Evolutionary conservation across 2,113 vertebrate genomes (phyloP).

Genomic region (Oncorhynchus kisutch): DNA sequence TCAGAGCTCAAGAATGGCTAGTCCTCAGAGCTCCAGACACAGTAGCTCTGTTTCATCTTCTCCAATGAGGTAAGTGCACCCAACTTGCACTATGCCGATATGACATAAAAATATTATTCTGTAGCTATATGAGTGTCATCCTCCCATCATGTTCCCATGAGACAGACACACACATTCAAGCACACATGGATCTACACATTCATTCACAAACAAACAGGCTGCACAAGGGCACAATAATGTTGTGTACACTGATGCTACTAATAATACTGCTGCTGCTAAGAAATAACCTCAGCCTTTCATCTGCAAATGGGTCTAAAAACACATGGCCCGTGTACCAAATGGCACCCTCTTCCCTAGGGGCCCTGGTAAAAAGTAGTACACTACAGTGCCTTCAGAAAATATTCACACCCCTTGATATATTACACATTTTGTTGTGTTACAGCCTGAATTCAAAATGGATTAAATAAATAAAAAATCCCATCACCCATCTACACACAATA

Average conservation of each 20-base stretch:
- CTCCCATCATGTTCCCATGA: background rate
- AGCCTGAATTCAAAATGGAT: no score
- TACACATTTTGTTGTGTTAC: no score
- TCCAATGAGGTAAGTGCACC: slow-evolving; percentile 80
- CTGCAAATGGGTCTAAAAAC: slow-evolving; percentile 10
- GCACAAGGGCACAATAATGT: background rate
- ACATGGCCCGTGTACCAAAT: no score
- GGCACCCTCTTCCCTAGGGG: no score
- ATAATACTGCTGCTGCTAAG: slow-evolving; percentile 9
- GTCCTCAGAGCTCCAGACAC: slow-evolving; percentile 73
- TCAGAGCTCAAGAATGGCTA: slow-evolving; percentile 65
- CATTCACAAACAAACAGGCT: slow-evolving; percentile 5
- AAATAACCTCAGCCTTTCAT: slow-evolving; percentile 29
- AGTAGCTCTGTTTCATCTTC: slow-evolving; percentile 74
- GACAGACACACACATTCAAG: background rate
- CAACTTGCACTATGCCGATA: background rate
- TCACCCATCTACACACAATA: no score
- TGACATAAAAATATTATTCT: background rate
- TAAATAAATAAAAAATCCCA: no score
- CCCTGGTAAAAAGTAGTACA: no score
- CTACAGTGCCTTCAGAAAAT: no score
- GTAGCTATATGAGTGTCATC: background rate
- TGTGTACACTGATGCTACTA: background rate
- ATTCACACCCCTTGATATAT: no score
- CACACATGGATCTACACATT: background rate